Conservation (phyloP, 2,888 invertebrate species). For the Brachypalpus laphriformis region DNA sequence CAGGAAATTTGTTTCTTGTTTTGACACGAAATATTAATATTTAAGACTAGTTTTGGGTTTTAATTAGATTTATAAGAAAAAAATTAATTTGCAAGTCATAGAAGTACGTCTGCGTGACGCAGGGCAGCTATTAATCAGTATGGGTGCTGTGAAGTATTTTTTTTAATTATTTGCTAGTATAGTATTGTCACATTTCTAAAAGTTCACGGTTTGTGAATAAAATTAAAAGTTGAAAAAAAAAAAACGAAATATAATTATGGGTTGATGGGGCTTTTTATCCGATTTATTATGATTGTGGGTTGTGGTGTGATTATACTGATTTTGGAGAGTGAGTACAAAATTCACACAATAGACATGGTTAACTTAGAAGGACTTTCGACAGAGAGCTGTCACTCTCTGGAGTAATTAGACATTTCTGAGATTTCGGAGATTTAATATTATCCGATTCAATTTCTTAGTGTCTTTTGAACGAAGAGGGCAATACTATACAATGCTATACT, state of each 20-base stretch:
- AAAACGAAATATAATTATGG: neutral
- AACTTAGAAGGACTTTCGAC: too few relatives aligned
- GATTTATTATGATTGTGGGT: too few relatives aligned
- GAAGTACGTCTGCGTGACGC: conserved; percentile 24
- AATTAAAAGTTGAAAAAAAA: conserved; percentile 11
- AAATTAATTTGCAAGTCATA: conserved; percentile 36
- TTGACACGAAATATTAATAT: neutral
- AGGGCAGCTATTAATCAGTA: neutral
- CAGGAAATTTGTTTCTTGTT: conserved; percentile 2
- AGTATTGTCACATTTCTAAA: conserved; percentile 1
- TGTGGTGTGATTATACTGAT: too few relatives aligned
- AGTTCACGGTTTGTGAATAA: conserved; percentile 6
- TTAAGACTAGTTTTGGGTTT: neutral
- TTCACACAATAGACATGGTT: too few relatives aligned
- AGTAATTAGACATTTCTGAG: too few relatives aligned
- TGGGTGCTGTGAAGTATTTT: neutral
- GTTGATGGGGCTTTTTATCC: too few relatives aligned
- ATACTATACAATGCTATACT: too few relatives aligned
- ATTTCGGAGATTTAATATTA: too few relatives aligned
- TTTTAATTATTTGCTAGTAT: conserved; percentile 4
- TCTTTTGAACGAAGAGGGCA: too few relatives aligned
- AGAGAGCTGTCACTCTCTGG: too few relatives aligned
- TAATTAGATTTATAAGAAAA: conserved; percentile 4
- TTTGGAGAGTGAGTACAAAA: too few relatives aligned
- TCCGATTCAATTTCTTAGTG: too few relatives aligned